Evolutionary conservation across 2,113 vertebrate genomes (phyloP).

Genomic region (Xyliphius kryptos): DNA sequence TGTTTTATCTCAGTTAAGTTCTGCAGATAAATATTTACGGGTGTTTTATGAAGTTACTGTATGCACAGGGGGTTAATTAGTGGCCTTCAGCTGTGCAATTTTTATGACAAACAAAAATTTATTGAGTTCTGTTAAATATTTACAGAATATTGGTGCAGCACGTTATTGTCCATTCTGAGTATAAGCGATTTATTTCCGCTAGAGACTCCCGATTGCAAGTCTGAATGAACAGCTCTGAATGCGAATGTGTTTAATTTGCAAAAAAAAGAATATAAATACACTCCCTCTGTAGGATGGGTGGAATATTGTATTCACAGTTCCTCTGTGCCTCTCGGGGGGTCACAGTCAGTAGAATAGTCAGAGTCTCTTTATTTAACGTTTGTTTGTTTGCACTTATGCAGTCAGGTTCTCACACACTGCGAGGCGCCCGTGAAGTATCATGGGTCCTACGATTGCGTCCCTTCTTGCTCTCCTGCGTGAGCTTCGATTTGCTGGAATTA

Average conservation of each 20-base stretch:
- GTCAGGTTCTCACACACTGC: slow-evolving; percentile 81
- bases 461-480: slow-evolving; percentile 94
- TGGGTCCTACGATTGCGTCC: slow-evolving; percentile 98
- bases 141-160: slow-evolving; percentile 30
- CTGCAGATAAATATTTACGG: too few species aligned
- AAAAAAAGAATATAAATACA: slow-evolving; percentile 53
- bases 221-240: slow-evolving; percentile 19
- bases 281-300: slow-evolving; percentile 66
- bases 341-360: slow-evolving; percentile 55
- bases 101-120: slow-evolving; percentile 7
- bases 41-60: too few species aligned
- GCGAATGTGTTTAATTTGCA: slow-evolving; percentile 13
- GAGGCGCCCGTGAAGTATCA: slow-evolving; percentile 90
- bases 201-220: too few species aligned
- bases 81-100: slow-evolving; percentile 29
- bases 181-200: too few species aligned
- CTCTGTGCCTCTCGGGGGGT: slow-evolving; percentile 73
- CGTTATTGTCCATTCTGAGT: slow-evolving; percentile 13
- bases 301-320: slow-evolving; percentile 74
- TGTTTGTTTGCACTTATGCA: slow-evolving; percentile 45
- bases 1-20: too few species aligned
- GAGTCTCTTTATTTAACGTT: slow-evolving; percentile 15
- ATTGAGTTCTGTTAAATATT: slow-evolving; percentile 37
- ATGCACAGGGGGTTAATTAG: slow-evolving; percentile 22
- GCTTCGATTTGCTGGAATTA: slow-evolving; percentile 86